phyloP scores from a whole-genome alignment of 1,140 invertebrate species.

The Drosophila nannoptera region DNA sequence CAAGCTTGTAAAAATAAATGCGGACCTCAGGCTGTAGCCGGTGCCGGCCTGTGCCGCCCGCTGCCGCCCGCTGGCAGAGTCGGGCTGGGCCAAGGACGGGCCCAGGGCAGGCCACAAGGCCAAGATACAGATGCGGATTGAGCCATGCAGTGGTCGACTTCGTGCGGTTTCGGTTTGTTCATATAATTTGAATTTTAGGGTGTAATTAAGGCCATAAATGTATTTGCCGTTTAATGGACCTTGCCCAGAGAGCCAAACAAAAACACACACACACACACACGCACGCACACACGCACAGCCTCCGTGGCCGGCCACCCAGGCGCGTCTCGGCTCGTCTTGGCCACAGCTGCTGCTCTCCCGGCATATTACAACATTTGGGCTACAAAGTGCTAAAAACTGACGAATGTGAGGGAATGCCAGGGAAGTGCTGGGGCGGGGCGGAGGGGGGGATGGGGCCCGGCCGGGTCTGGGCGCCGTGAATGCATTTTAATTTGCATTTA shows the following conservation, averaged over 20 bases:
- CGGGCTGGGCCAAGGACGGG: slow-evolving; percentile 23
- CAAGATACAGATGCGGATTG: slow-evolving; percentile 46
- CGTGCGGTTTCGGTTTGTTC: slow-evolving; percentile 71
- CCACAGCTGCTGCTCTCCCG: not conserved
- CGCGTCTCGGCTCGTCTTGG: slow-evolving; percentile 4
- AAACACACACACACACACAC: slow-evolving; percentile 7
- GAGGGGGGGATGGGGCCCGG: too few relatives aligned
- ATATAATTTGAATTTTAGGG: slow-evolving; percentile 79
- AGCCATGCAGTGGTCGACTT: slow-evolving; percentile 60
- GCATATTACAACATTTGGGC: slow-evolving; percentile 25
- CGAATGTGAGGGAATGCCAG: slow-evolving; percentile 28
- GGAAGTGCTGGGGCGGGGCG: too few relatives aligned
- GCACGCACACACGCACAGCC: not conserved
- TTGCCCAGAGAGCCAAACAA: slow-evolving; percentile 18
- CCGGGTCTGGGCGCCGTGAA: slow-evolving; percentile 32
- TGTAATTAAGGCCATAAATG: slow-evolving; percentile 78
- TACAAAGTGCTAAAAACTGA: slow-evolving; percentile 62
- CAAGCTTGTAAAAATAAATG: slow-evolving; percentile 71
- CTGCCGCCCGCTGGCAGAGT: not conserved
- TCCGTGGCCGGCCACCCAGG: slow-evolving; percentile 6
- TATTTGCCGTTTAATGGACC: slow-evolving; percentile 72
- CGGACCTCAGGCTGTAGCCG: slow-evolving; percentile 32
- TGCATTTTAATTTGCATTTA: slow-evolving; percentile 74
- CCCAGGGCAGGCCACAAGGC: slow-evolving; percentile 49
- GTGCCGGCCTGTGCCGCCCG: slow-evolving; percentile 6